phyloP scores from a whole-genome alignment of 1,140 invertebrate genomes.

The Hyphantria cunea region DNA sequence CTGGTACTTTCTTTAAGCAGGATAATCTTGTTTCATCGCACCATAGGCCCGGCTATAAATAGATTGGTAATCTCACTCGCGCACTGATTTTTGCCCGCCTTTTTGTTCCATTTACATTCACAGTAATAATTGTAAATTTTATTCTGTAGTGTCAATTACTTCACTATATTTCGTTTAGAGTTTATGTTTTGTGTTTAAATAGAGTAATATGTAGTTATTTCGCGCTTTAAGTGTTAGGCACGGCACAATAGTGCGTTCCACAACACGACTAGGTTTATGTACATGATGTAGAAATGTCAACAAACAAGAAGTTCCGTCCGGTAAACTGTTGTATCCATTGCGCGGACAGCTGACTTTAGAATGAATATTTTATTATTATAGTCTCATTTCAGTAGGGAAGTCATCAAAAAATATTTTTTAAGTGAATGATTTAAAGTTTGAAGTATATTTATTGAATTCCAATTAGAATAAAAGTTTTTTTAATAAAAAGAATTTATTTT shows the following conservation, averaged over 20 bases:
- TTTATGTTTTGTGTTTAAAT: conserved; percentile 44
- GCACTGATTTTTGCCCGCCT: conserved; percentile 74
- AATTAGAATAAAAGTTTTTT: too few species aligned
- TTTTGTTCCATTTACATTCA: conserved; percentile 66
- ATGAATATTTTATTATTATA: conserved; percentile 32
- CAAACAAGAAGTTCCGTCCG: conserved; percentile 65
- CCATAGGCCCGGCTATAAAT: conserved; percentile 69
- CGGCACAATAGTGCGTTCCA: conserved; percentile 59
- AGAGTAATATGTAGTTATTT: conserved; percentile 53
- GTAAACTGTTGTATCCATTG: conserved; percentile 45
- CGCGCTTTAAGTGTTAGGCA: conserved; percentile 52
- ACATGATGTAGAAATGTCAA: conserved; percentile 75
- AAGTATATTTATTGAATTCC: too few species aligned
- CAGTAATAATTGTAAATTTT: conserved; percentile 43
- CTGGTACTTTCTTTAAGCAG: conserved; percentile 30
- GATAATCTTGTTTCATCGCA: conserved; percentile 53
- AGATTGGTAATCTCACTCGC: conserved; percentile 65
- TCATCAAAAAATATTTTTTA: too few species aligned
- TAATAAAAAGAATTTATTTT: background rate
- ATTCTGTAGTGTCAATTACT: conserved; percentile 43
- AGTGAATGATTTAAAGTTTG: too few species aligned
- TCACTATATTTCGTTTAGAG: conserved; percentile 51
- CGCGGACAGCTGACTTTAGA: conserved; percentile 30
- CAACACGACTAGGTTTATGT: conserved; percentile 61
- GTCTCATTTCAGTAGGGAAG: background rate